Base-by-base conservation (phyloP, 1,140 invertebrate species). In the Battus philenor region DNA sequence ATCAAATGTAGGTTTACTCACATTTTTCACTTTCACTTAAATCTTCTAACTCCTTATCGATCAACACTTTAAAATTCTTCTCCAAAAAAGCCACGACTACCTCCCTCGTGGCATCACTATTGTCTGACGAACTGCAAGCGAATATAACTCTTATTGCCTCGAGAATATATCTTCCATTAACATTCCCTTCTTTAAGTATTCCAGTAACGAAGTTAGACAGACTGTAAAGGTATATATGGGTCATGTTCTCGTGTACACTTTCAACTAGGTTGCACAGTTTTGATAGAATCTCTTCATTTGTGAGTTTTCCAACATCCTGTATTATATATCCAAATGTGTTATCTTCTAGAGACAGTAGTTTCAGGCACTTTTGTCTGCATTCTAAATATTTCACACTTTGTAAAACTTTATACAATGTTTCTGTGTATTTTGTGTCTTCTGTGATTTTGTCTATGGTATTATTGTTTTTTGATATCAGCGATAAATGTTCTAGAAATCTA, bases 191-290 rank as follows among this genome's bases (percentile, higher is more conserved):
- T 8, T 17, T 49, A 12, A 66, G 41, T n/a, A 41, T 50, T 12
- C 39, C 47, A 2, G 38, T 51, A 0, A 80, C 38, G 20, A 66
- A 81, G 9, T 63, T 57, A 2, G 60, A 50, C 10, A 86, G 47
- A 47, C 66, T 77, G 9, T 65, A 52, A 24, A 87, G 56, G 48
- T 80, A 86, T 8, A 84, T 56, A 55, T 81, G 75, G 6, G 57
- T 81, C n/a, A 81, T 41, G 45, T 68, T 79, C 32, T 86, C 76
- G 31, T 78, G 73, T 46, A 75, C 75, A 8, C 50, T 67, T 11
- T 70, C 44, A 2, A 75, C 48, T 2, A 44, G 68, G 5, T 67
- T 20, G 3, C 72, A 36, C 1, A 81, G 36, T 15, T 57, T 61
- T 1, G 33, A 15, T 0, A 72, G 13, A 0, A 72, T 46, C 15